Conservation (phyloP, 2,113 vertebrate genomes). For the Campylomormyrus numenius region DNA sequence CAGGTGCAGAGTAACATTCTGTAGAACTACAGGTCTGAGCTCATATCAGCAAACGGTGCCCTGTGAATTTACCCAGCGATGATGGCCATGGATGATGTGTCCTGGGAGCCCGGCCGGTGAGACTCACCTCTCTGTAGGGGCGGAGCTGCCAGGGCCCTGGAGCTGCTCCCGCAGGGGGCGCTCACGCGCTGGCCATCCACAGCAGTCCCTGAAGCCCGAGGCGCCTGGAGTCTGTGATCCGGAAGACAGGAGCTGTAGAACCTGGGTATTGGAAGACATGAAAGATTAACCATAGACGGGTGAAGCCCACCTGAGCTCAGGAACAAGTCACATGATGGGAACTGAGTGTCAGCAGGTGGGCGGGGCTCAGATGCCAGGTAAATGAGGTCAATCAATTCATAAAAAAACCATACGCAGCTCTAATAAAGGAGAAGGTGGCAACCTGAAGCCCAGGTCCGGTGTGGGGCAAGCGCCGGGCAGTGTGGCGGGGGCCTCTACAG, state of each 20-base stretch:
- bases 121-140: not conserved
- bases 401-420: not conserved
- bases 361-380: not conserved
- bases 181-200: not conserved
- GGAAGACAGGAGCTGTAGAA: constrained; percentile 69
- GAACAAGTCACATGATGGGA: not conserved
- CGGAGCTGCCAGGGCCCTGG: not conserved
- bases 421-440: not conserved
- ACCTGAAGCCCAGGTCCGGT: not conserved
- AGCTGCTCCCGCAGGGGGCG: not conserved
- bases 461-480: not conserved
- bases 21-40: not conserved
- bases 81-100: not conserved
- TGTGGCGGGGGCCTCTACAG: not conserved
- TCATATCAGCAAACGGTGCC: not conserved
- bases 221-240: constrained; percentile 18
- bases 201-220: not conserved
- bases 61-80: not conserved
- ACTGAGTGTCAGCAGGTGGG: not conserved
- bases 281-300: not conserved
- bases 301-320: not conserved
- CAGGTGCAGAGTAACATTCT: not conserved
- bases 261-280: constrained; percentile 55
- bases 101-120: not conserved
- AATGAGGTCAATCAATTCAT: not conserved